These are phyloP conservation scores for Ornithorhynchus anatinus DNA, from an alignment of 2,113 vertebrate species.

Conservation along the genomic window DNA sequence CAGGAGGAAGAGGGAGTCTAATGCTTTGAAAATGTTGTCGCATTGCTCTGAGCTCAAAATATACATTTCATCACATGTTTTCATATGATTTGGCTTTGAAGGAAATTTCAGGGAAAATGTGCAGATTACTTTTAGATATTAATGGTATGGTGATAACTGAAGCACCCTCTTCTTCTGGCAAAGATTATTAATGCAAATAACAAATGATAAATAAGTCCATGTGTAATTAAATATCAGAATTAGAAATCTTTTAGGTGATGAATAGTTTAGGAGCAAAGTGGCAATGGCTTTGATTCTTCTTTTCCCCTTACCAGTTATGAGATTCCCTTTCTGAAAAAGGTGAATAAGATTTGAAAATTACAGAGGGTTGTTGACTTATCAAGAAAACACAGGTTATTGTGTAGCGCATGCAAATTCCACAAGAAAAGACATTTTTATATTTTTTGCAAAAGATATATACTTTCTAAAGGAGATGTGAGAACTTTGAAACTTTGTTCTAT, in stretches of 20 bases:
- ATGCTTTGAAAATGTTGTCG: too few species aligned
- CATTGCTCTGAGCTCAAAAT: too few species aligned
- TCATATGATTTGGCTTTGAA: too few species aligned
- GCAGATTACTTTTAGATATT: slow-evolving; percentile 11
- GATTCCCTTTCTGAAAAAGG: slow-evolving; percentile 42
- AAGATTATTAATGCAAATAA: slow-evolving; percentile 8
- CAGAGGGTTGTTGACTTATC: slow-evolving; percentile 59
- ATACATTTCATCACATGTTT: slow-evolving; percentile 1
- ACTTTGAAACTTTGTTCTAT: slow-evolving; percentile 21
- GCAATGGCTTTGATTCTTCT: background rate
- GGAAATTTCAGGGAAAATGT: slow-evolving; percentile 9
- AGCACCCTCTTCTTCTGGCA: background rate
- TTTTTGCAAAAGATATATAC: slow-evolving; percentile 34
- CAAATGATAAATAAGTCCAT: slow-evolving; percentile 16
- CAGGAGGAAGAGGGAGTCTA: too few species aligned
- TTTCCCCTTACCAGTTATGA: slow-evolving; percentile 15
- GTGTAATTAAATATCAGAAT: slow-evolving; percentile 27
- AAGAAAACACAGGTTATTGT: slow-evolving; percentile 59
- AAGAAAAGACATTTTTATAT: slow-evolving; percentile 35
- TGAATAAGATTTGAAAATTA: slow-evolving; percentile 63
- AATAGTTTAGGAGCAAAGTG: background rate
- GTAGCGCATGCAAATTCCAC: slow-evolving; percentile 61
- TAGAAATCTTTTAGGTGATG: slow-evolving; percentile 20
- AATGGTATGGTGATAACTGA: slow-evolving; percentile 18
- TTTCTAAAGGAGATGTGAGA: slow-evolving; percentile 35